A percentile compares a stretch with the other conserved stretches of the same genome.
phyloP scores from a whole-genome alignment of 2,888 invertebrate species.

The Pandemis heparana region DNA sequence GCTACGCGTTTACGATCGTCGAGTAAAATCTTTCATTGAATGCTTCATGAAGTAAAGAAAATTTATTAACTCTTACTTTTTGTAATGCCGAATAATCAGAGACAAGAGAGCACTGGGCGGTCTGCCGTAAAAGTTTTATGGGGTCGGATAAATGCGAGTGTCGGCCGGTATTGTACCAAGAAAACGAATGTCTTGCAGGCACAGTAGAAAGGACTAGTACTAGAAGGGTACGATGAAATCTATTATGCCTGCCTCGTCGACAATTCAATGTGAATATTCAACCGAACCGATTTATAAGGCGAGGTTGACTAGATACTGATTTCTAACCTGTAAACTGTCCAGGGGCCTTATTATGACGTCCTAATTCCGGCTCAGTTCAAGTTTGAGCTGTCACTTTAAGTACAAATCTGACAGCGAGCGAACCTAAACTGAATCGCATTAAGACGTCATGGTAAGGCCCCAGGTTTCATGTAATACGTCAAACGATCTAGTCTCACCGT shows the following conservation, averaged over 20 bases:
- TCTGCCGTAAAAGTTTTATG: slow-evolving; percentile 38
- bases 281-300: neutral
- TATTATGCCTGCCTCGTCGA: neutral
- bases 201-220: neutral
- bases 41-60: slow-evolving; percentile 19
- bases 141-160: slow-evolving; percentile 32
- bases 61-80: slow-evolving; percentile 29
- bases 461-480: no score
- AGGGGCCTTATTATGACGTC: no score
- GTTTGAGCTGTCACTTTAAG: no score
- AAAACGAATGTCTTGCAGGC: neutral
- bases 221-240: neutral
- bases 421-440: no score
- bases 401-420: no score
- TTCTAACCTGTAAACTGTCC: neutral
- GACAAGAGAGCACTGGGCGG: slow-evolving; percentile 12
- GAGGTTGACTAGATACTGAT: neutral
- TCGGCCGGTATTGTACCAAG: slow-evolving; percentile 3
- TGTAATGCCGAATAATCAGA: slow-evolving; percentile 28
- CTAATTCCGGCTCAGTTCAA: no score
- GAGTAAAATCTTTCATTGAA: slow-evolving; percentile 21
- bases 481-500: neutral
- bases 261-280: neutral
- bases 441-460: no score
- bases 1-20: slow-evolving; percentile 9